Evolutionary conservation across 2,888 invertebrate genomes (phyloP).

Genomic region (Ametastegia equiseti): DNA sequence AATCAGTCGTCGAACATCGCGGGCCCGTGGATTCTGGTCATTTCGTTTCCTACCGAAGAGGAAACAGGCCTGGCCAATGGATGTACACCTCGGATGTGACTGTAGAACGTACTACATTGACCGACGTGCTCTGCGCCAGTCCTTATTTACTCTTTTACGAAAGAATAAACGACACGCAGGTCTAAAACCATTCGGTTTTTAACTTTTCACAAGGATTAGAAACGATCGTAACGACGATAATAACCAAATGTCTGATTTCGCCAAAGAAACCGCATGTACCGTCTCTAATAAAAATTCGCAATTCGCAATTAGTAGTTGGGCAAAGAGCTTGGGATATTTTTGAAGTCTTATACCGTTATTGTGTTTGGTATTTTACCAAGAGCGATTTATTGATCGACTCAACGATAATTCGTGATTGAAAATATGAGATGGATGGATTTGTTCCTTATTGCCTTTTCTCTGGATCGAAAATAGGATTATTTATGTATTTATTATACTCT

Average conservation of each 20-base stretch:
- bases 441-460: slow-evolving; percentile 26
- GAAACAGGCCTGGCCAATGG: slow-evolving; percentile 80
- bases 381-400: background rate
- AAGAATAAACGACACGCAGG: slow-evolving; percentile 69
- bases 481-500: slow-evolving; percentile 15
- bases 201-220: background rate
- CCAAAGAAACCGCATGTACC: slow-evolving; percentile 7
- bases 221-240: slow-evolving; percentile 20
- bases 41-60: slow-evolving; percentile 95
- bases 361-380: background rate
- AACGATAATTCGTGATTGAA: background rate
- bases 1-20: slow-evolving; percentile 93
- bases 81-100: slow-evolving; percentile 80
- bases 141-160: slow-evolving; percentile 98
- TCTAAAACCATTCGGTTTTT: background rate
- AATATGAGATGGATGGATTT: background rate
- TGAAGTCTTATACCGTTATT: background rate
- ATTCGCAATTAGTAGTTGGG: background rate
- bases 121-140: slow-evolving; percentile 89
- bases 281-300: background rate
- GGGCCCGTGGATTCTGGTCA: slow-evolving; percentile 95
- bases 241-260: slow-evolving; percentile 16
- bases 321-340: slow-evolving; percentile 15
- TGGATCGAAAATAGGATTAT: slow-evolving; percentile 24
- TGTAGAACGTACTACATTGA: slow-evolving; percentile 88